A percentile compares a stretch with the other conserved stretches of the same genome.
phyloP scores from a whole-genome alignment of 1,140 invertebrate species.

The Leptopilina boulardi region DNA sequence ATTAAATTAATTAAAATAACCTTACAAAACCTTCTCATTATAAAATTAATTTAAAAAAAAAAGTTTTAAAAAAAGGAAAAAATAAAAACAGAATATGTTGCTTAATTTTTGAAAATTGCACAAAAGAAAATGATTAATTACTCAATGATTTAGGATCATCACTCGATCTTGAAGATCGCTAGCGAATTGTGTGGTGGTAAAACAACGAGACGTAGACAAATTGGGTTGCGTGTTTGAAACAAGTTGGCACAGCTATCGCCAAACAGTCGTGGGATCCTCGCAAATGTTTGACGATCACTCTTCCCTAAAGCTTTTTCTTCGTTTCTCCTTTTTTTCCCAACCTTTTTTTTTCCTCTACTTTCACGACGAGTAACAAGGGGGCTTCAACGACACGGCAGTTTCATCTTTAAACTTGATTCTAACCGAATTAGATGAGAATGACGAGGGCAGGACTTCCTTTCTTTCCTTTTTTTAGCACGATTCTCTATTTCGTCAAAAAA shows the following conservation, averaged over 20 bases:
- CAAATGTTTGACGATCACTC: slow-evolving; percentile 73
- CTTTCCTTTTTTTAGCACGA: slow-evolving; percentile 24
- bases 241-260: slow-evolving; percentile 76
- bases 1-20: too few relatives aligned
- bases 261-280: slow-evolving; percentile 73
- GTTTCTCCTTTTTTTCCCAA: slow-evolving; percentile 51
- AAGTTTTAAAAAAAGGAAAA: too few relatives aligned
- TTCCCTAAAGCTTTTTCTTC: slow-evolving; percentile 56
- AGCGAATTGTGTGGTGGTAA: slow-evolving; percentile 47
- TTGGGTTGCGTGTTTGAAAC: slow-evolving; percentile 74
- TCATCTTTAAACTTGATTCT: slow-evolving; percentile 70
- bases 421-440: slow-evolving; percentile 70
- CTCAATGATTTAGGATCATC: slow-evolving; percentile 29
- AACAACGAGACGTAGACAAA: slow-evolving; percentile 76
- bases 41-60: too few relatives aligned
- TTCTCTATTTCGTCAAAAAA: background rate
- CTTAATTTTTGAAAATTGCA: too few relatives aligned
- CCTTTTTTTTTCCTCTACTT: slow-evolving; percentile 52
- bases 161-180: slow-evolving; percentile 50
- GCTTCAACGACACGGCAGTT: slow-evolving; percentile 50
- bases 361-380: slow-evolving; percentile 48
- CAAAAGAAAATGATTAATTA: slow-evolving; percentile 37
- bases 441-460: slow-evolving; percentile 44
- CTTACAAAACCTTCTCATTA: too few relatives aligned
- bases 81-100: too few relatives aligned